These are phyloP conservation scores for Dioctria linearis DNA, from an alignment of 2,888 invertebrate species.

Conservation along the genomic window DNA sequence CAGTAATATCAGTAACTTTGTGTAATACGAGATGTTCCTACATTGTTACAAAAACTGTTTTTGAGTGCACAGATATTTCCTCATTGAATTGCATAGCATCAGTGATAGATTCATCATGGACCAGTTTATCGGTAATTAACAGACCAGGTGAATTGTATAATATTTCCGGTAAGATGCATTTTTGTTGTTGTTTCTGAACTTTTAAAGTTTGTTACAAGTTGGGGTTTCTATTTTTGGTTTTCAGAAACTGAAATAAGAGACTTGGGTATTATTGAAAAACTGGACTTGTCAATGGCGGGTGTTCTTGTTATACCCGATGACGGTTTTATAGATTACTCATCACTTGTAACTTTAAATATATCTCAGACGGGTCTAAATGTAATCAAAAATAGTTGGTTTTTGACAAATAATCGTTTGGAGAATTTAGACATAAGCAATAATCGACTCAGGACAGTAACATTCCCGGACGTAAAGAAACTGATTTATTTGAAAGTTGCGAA, in stretches of 20 bases:
- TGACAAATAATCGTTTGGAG: slow-evolving; percentile 60
- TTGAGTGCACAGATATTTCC: slow-evolving; percentile 35
- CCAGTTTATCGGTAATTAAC: slow-evolving; percentile 59
- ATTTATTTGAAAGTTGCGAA: slow-evolving; percentile 63
- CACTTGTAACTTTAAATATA: slow-evolving; percentile 64
- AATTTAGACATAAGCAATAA: slow-evolving; percentile 66
- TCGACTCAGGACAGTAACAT: slow-evolving; percentile 61
- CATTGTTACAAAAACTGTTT: background rate
- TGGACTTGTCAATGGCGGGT: slow-evolving; percentile 65
- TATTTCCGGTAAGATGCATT: slow-evolving; percentile 57
- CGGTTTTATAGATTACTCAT: slow-evolving; percentile 63
- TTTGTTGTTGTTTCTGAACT: background rate
- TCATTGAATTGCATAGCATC: slow-evolving; percentile 44
- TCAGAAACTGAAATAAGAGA: background rate
- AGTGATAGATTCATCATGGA: slow-evolving; percentile 59
- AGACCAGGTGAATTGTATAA: slow-evolving; percentile 53
- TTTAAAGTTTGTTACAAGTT: background rate
- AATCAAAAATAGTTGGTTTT: slow-evolving; percentile 62
- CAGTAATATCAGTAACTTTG: no score
- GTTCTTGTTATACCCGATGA: slow-evolving; percentile 61
- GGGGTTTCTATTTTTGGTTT: background rate
- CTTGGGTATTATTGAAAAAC: slow-evolving; percentile 46
- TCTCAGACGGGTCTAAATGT: slow-evolving; percentile 62
- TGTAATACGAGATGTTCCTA: background rate
- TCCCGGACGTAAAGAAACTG: slow-evolving; percentile 61